These are phyloP conservation scores for Reinhardtius hippoglossoides DNA, from an alignment of 2,113 vertebrate species.

Conservation along the genomic window DNA sequence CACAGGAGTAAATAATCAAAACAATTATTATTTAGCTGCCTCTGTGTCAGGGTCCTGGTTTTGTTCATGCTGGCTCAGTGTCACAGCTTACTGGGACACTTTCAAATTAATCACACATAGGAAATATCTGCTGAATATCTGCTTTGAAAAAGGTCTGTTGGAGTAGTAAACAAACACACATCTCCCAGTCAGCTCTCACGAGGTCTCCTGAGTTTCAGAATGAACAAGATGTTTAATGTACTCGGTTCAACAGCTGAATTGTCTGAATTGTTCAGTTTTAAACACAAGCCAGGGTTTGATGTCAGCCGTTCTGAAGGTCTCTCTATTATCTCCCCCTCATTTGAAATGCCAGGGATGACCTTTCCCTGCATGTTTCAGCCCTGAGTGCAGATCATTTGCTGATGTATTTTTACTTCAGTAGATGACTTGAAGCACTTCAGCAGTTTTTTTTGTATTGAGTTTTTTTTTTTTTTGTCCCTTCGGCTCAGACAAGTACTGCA, in stretches of 20 bases:
- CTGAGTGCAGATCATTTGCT: slow-evolving; percentile 49
- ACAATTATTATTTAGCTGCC: neutral
- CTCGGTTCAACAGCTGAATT: slow-evolving; percentile 28
- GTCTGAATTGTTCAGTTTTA: slow-evolving; percentile 31
- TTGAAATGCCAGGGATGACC: slow-evolving; percentile 62
- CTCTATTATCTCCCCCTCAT: slow-evolving; percentile 48
- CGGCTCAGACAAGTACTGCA: slow-evolving; percentile 4
- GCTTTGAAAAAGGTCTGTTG: slow-evolving; percentile 12
- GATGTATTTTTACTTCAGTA: slow-evolving; percentile 52
- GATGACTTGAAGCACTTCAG: slow-evolving; percentile 42
- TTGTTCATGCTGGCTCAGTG: neutral
- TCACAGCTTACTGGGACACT: neutral
- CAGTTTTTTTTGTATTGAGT: slow-evolving; percentile 3
- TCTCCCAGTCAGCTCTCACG: neutral
- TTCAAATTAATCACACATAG: neutral
- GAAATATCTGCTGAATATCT: neutral
- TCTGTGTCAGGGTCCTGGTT: neutral
- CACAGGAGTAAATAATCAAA: neutral
- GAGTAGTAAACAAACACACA: slow-evolving; percentile 28
- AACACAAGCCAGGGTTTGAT: slow-evolving; percentile 35
- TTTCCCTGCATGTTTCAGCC: slow-evolving; percentile 47
- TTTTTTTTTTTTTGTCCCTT: neutral
- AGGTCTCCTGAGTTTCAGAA: slow-evolving; percentile 4
- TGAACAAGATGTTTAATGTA: slow-evolving; percentile 5
- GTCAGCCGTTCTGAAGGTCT: slow-evolving; percentile 31